phyloP scores from a whole-genome alignment of 2,888 invertebrate genomes.

The Parthenolecanium corni region DNA sequence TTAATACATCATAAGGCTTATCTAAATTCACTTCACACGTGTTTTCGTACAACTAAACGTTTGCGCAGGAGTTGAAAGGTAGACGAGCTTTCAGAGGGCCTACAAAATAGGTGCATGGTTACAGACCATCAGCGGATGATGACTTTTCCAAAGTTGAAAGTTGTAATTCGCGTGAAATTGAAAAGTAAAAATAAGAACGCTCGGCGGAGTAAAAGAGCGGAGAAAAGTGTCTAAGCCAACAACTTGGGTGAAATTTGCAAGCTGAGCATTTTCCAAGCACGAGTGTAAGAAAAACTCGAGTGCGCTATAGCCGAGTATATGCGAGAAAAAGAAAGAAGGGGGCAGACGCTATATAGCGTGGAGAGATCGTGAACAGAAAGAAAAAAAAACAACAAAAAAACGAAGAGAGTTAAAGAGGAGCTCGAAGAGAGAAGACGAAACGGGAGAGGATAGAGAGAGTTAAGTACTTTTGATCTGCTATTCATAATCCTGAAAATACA shows the following conservation, averaged over 20 bases:
- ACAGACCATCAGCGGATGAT: too few relatives aligned
- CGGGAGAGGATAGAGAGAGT: slow-evolving; percentile 6
- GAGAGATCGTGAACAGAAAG: too few relatives aligned
- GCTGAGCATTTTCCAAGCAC: slow-evolving; percentile 18
- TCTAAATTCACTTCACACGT: too few relatives aligned
- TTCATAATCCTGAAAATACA: slow-evolving; percentile 29
- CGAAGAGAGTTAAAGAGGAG: too few relatives aligned
- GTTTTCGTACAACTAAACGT: too few relatives aligned
- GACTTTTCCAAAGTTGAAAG: neutral
- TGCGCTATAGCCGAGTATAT: neutral
- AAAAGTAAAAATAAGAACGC: neutral
- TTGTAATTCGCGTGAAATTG: neutral
- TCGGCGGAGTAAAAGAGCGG: neutral
- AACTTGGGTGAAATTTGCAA: slow-evolving; percentile 25
- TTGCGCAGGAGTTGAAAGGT: too few relatives aligned
- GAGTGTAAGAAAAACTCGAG: slow-evolving; percentile 25
- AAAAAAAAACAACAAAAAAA: too few relatives aligned
- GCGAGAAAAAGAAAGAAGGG: neutral
- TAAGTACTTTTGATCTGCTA: slow-evolving; percentile 29
- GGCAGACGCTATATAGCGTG: neutral
- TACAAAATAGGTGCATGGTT: too few relatives aligned
- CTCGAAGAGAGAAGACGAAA: neutral
- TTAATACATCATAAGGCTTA: too few relatives aligned
- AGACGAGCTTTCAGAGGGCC: too few relatives aligned
- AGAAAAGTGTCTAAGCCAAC: slow-evolving; percentile 12